phyloP scores from a whole-genome alignment of 2,113 vertebrate genomes.

The Sisor rabdophorus region DNA sequence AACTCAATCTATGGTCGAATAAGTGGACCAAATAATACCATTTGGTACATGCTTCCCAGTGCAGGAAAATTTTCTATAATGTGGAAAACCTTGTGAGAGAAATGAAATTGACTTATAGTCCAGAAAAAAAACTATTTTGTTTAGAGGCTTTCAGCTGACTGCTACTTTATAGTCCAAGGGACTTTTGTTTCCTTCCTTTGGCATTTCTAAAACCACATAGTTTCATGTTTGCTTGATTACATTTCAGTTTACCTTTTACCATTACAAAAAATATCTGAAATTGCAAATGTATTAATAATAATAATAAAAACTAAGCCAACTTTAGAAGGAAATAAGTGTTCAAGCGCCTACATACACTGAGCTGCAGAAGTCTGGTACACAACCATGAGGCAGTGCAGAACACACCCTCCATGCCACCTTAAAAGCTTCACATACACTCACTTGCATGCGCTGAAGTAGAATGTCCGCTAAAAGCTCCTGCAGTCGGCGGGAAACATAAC shows the following conservation, averaged over 20 bases:
- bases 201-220: constrained; percentile 21
- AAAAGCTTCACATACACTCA: constrained; percentile 12
- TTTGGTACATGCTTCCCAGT: not conserved
- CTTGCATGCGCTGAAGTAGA: not conserved
- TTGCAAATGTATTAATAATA: not conserved
- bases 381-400: not conserved
- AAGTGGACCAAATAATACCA: not conserved
- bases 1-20: not conserved
- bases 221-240: constrained; percentile 8
- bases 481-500: not conserved
- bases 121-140: constrained; percentile 9
- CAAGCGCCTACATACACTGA: constrained; percentile 27
- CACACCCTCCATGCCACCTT: not conserved
- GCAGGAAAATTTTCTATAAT: not conserved
- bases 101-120: not conserved
- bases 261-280: not conserved
- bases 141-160: constrained; percentile 18
- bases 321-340: constrained; percentile 29
- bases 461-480: constrained; percentile 11
- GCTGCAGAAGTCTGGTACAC: constrained; percentile 22
- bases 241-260: constrained; percentile 10
- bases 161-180: constrained; percentile 41
- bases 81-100: too few relatives aligned
- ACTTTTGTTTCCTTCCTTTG: constrained; percentile 27
- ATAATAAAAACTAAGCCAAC: not conserved